Base-by-base conservation (phyloP, 2,113 vertebrate genomes). In the Sorex fumeus region DNA sequence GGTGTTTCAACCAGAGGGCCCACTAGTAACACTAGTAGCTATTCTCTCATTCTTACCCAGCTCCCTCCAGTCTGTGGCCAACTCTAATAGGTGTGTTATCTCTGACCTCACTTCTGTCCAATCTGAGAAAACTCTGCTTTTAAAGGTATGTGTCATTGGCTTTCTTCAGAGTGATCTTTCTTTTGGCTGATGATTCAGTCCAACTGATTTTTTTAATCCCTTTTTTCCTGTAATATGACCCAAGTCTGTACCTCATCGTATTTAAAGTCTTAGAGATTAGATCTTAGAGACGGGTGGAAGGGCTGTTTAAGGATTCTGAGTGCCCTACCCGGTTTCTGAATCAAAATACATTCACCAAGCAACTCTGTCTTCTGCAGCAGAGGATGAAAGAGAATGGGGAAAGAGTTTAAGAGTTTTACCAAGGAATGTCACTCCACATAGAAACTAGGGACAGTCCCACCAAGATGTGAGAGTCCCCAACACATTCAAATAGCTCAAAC, bases 21-120 rank as follows among this genome's bases (percentile, higher is more conserved):
- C 1, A 5, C 34, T 4, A 8, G 32, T 10, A 50, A n/a, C n/a
- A 57, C 27, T 6, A 8, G 5, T 72, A 27, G 27, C 64, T 45
- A 27, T 3, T 8, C 3, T 60, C 57, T 60, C 23, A 0, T 30
- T 11, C 25, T 4, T n/a, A 10, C 0, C 25, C 23, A 1, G 8
- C 32, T 12, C 6, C 9, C 47, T 92, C 50, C 8, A 4, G 21
- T 13, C 57, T 36, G 27, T 6, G 43, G 30, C 18, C 36, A 30
- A 4, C 27, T n/a, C 30, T n/a, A 25, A 30, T 34, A 50, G 6
- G 40, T 16, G 0, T 25, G 32, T 30, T 23, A 34, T 67, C 85
- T 87, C 71, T 77, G 47, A 23, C 76, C 57, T 81, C 28, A n/a
- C 34, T 82, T 82, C 80, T 53, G 70, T 6, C 28, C 13, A 10